A percentile compares a stretch with the other conserved stretches of the same genome.
These are phyloP conservation scores for Hestina assimilis DNA, from an alignment of 1,140 invertebrate genomes.

Conservation along the genomic window DNA sequence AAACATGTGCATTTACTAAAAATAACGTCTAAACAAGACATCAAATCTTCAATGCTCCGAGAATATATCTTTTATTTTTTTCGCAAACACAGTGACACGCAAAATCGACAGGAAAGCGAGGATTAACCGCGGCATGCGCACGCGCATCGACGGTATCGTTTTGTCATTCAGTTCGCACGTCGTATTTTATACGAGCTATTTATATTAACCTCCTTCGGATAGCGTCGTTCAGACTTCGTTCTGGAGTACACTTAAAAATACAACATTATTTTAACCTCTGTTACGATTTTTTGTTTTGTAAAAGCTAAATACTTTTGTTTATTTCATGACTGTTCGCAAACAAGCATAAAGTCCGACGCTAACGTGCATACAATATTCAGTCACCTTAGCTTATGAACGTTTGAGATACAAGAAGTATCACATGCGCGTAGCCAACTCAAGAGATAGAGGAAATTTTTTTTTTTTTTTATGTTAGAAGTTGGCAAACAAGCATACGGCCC, in stretches of 20 bases:
- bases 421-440: no score
- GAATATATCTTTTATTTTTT: background rate
- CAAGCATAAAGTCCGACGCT: no score
- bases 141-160: slow-evolving; percentile 24
- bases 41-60: background rate
- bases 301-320: no score
- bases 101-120: slow-evolving; percentile 32
- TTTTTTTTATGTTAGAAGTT: no score
- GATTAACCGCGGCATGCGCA: slow-evolving; percentile 29
- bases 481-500: no score
- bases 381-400: no score
- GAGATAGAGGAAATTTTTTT: no score
- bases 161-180: slow-evolving; percentile 32
- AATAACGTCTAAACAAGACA: background rate
- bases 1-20: no score
- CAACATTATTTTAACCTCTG: background rate
- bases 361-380: no score
- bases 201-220: slow-evolving; percentile 14
- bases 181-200: slow-evolving; percentile 33
- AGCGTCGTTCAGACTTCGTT: slow-evolving; percentile 8
- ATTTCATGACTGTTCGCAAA: no score
- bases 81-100: slow-evolving; percentile 9
- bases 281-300: no score
- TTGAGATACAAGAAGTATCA: no score
- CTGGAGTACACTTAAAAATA: background rate